A percentile compares a stretch with the other conserved stretches of the same genome.
Conservation (phyloP, 2,888 invertebrate genomes). For the Acanthosepion pharaonis region DNA sequence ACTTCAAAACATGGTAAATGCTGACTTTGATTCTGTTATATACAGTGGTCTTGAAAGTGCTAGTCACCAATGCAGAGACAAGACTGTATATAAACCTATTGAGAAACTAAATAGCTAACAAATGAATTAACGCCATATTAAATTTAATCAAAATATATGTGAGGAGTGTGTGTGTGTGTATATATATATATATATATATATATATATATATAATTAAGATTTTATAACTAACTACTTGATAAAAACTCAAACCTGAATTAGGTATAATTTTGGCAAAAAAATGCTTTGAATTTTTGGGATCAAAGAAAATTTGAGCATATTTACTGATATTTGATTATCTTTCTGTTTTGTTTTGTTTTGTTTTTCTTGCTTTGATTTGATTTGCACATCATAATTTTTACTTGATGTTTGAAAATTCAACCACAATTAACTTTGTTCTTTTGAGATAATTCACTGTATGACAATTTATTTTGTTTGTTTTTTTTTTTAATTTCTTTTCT, state of each 20-base stretch:
- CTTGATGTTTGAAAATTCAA: neutral
- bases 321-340: neutral
- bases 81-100: neutral
- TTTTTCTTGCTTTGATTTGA: neutral
- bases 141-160: neutral
- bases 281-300: neutral
- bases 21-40: neutral
- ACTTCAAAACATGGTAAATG: neutral
- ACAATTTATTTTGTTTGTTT: neutral
- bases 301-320: neutral
- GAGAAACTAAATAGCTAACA: neutral
- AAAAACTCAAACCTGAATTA: neutral
- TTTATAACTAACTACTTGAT: neutral
- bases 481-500: neutral
- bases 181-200: too few species aligned
- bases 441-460: neutral
- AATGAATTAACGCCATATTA: neutral
- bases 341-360: neutral
- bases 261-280: neutral
- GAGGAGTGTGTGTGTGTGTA: too few species aligned
- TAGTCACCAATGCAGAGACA: neutral
- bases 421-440: neutral
- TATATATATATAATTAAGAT: neutral
- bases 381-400: neutral
- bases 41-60: neutral